phyloP scores from a whole-genome alignment of 2,888 invertebrate species.

The Beris chalybata region DNA sequence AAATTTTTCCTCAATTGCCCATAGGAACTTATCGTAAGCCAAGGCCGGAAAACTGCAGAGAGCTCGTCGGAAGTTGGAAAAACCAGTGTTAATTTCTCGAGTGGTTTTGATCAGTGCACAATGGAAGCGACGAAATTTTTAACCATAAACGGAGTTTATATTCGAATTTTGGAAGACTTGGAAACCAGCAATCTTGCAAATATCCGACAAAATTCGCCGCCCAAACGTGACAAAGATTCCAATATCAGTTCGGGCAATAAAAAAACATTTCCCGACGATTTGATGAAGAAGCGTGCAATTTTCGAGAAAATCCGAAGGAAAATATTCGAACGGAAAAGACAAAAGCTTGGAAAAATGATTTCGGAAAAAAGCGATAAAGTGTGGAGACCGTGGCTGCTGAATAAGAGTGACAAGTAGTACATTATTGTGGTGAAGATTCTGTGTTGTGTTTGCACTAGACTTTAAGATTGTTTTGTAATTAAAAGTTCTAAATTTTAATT shows the following conservation, averaged over 20 bases:
- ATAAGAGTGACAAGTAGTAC: too few relatives aligned
- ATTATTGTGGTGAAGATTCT: too few relatives aligned
- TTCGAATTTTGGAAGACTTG: slow-evolving; percentile 6
- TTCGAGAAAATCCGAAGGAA: slow-evolving; percentile 19
- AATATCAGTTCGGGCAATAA: background rate
- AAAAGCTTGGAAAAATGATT: slow-evolving; percentile 2
- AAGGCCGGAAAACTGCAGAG: too few relatives aligned
- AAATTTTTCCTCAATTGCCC: too few relatives aligned
- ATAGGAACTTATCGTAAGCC: too few relatives aligned
- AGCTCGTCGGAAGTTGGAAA: background rate
- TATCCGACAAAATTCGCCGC: background rate
- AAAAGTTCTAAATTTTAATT: too few relatives aligned
- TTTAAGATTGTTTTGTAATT: too few relatives aligned
- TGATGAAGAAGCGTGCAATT: slow-evolving; percentile 25
- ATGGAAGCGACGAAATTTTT: slow-evolving; percentile 24
- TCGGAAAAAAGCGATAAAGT: background rate
- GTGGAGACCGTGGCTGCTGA: slow-evolving; percentile 23
- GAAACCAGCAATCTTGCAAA: slow-evolving; percentile 5
- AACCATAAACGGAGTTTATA: slow-evolving; percentile 19
- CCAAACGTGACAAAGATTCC: background rate
- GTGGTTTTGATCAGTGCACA: slow-evolving; percentile 11
- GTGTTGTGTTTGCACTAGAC: too few relatives aligned
- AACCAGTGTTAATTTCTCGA: slow-evolving; percentile 3
- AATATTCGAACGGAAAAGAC: slow-evolving; percentile 18
- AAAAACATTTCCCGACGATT: background rate